These are phyloP conservation scores for Agriotes lineatus DNA, from an alignment of 2,888 invertebrate genomes.

Conservation along the genomic window DNA sequence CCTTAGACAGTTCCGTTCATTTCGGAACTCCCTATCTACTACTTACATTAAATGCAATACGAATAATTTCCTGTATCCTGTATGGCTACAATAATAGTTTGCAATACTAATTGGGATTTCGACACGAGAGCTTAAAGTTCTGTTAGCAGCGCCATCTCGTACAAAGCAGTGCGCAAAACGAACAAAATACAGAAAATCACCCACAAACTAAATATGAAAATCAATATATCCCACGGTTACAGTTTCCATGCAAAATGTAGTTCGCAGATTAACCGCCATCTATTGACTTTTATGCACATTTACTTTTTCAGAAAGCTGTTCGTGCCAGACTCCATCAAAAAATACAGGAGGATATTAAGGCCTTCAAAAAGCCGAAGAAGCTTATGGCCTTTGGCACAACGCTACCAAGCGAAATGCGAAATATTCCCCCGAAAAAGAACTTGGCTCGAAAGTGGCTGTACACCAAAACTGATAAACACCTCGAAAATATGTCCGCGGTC, in stretches of 20 bases:
- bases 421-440: slow-evolving; percentile 69
- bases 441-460: slow-evolving; percentile 70
- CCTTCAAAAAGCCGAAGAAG: slow-evolving; percentile 55
- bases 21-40: no score
- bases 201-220: no score
- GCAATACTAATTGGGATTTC: no score
- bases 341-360: slow-evolving; percentile 42
- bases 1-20: no score
- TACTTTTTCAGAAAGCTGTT: slow-evolving; percentile 38
- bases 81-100: no score
- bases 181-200: no score
- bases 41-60: no score
- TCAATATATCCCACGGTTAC: no score
- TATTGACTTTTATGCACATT: background rate
- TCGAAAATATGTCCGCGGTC: slow-evolving; percentile 73
- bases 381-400: slow-evolving; percentile 69
- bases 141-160: no score
- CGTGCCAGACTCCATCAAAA: slow-evolving; percentile 39
- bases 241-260: background rate
- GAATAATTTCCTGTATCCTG: no score
- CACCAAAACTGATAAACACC: slow-evolving; percentile 70
- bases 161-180: no score
- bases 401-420: slow-evolving; percentile 68
- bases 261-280: background rate
- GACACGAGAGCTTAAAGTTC: no score